Percentiles rank a stretch among this genome's conserved stretches.
Evolutionary conservation across 1,140 invertebrate genomes (phyloP).

Genomic region (Papilio dardanus): DNA sequence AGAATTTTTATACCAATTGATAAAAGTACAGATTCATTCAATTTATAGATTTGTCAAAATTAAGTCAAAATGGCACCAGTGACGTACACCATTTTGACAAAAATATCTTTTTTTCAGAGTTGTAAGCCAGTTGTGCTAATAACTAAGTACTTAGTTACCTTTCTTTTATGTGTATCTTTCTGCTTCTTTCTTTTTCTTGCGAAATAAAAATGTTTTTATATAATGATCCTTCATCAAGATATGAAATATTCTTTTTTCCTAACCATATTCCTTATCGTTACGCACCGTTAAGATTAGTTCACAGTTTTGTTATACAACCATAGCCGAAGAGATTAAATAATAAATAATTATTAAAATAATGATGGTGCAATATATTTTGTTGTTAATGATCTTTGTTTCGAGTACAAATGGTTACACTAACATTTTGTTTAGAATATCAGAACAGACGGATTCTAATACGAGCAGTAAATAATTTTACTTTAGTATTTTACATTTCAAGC

Average conservation of each 20-base stretch:
- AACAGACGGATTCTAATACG: slow-evolving; percentile 16
- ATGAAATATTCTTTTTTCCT: no score
- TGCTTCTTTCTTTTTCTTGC: no score
- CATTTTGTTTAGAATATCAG: slow-evolving; percentile 36
- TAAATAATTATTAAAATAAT: neutral
- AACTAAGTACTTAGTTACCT: no score
- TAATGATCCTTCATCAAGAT: no score
- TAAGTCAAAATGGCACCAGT: neutral
- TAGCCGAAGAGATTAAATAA: neutral
- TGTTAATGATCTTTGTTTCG: neutral
- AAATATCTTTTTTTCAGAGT: no score
- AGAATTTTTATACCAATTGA: neutral
- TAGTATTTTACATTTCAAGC: no score
- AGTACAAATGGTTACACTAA: slow-evolving; percentile 36
- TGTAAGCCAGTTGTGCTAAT: no score
- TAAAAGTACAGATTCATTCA: neutral
- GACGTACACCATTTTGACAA: neutral
- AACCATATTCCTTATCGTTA: neutral
- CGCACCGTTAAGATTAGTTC: no score
- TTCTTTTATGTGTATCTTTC: no score
- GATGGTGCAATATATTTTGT: slow-evolving; percentile 11
- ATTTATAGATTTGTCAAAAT: slow-evolving; percentile 17
- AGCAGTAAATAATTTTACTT: neutral
- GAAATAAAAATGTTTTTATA: no score
- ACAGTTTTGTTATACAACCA: neutral